Conservation (phyloP, 2,888 invertebrate genomes). For the Rhagophthalmus giganteus region DNA sequence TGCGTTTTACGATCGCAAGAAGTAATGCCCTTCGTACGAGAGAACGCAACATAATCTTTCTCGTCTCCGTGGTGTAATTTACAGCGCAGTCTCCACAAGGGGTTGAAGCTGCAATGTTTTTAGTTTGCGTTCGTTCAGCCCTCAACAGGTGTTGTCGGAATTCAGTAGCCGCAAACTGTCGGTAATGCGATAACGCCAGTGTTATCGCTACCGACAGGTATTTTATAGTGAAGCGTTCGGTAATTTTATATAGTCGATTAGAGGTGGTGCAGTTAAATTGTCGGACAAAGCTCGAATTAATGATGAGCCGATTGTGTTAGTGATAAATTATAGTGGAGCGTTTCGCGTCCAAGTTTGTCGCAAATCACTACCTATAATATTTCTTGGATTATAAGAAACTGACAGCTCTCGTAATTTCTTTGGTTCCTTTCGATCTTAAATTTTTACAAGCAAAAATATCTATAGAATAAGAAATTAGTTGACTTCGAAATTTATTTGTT, state of each 20-base stretch:
- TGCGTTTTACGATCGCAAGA: background rate
- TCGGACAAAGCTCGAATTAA: too few relatives aligned
- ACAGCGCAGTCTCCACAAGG: slow-evolving; percentile 27
- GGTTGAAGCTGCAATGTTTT: slow-evolving; percentile 22
- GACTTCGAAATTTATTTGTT: too few relatives aligned
- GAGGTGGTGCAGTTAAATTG: too few relatives aligned
- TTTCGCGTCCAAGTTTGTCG: too few relatives aligned
- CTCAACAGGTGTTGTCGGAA: slow-evolving; percentile 36
- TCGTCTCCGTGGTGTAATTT: slow-evolving; percentile 15
- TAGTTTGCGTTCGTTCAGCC: slow-evolving; percentile 31
- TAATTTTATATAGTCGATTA: too few relatives aligned
- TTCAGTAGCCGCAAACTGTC: slow-evolving; percentile 27
- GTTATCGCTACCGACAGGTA: background rate
- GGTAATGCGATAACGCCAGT: slow-evolving; percentile 26
- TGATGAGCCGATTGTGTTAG: too few relatives aligned
- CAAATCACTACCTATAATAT: too few relatives aligned
- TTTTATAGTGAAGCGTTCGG: background rate
- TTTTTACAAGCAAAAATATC: too few relatives aligned
- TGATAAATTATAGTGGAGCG: background rate
- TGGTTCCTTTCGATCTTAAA: too few relatives aligned
- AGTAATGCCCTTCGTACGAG: background rate
- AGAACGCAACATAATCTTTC: slow-evolving; percentile 4
- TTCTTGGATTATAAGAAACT: too few relatives aligned
- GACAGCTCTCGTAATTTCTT: too few relatives aligned
- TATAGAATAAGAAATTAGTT: too few relatives aligned